phyloP scores from a whole-genome alignment of 2,888 invertebrate genomes.

The Eupeodes latifasciatus region DNA sequence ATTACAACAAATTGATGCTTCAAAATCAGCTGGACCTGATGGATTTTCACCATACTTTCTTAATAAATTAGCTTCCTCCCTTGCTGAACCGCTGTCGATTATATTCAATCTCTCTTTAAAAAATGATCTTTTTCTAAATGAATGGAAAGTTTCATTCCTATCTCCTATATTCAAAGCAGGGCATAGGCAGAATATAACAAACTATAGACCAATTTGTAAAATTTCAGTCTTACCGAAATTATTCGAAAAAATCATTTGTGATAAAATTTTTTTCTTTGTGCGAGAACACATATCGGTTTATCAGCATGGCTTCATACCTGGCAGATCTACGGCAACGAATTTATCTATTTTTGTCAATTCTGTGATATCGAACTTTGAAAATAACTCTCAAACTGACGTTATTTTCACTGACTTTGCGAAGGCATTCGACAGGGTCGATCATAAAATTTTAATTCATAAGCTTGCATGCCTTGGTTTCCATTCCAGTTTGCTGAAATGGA shows the following conservation, averaged over 20 bases:
- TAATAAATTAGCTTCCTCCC: too few species aligned
- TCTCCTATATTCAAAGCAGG: neutral
- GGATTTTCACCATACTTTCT: too few species aligned
- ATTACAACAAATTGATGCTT: too few species aligned
- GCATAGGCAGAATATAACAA: neutral
- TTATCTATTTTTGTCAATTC: neutral
- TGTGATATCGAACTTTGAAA: neutral
- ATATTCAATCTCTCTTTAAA: too few species aligned
- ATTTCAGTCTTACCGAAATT: neutral
- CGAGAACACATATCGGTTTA: neutral
- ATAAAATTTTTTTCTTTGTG: too few species aligned
- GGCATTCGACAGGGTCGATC: neutral
- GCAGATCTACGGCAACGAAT: slow-evolving; percentile 1
- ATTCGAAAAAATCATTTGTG: neutral
- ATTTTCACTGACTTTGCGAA: neutral
- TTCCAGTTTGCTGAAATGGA: neutral
- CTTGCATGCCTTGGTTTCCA: neutral
- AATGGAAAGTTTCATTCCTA: neutral
- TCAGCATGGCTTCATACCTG: neutral
- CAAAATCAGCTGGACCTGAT: too few species aligned
- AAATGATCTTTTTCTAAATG: neutral
- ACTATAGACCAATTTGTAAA: slow-evolving; percentile 6
- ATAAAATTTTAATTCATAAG: neutral
- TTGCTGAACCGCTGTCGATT: too few species aligned
- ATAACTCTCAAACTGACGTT: neutral